Evolutionary conservation across 2,888 invertebrate species (phyloP), one percentile per base, ranked within the genome.

Genomic region (Heliconius hortense): DNA sequence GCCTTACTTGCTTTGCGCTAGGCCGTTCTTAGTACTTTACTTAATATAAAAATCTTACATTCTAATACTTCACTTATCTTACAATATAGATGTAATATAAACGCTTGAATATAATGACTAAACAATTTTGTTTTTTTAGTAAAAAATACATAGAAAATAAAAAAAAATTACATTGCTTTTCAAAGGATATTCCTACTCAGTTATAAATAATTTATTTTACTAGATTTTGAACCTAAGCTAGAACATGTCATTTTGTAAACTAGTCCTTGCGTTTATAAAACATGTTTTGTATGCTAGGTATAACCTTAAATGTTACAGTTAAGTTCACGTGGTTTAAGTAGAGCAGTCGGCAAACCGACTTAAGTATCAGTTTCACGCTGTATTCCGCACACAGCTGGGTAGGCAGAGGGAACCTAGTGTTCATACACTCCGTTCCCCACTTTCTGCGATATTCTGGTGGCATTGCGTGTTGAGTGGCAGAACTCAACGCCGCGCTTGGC

Each of bases 1-100:
- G 89, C 86, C 84, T 89, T 91, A 90, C 90, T 88, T 78, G 78
- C 76, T 71, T 70, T 11, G 11, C 11, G 71, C 59, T 59, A 26
- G 71, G 31, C 18, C 59, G 24, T 62, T 18, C 18, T 69, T 28
- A 56, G 28, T 53, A 53, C 53, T 53, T 53, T 31, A 56, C 15
- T 53, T 48, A 39, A 13, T n/a, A 69, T 31, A 31, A 56, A 56
- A 69, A 31, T 28, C 0, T 53, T 53, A 53, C n/a, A 53, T 68
- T 68, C 11, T 35, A 35, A 39, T 64, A 35, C 35, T 35, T 4
- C 21, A 18, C 0, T 48, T 48, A 48, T 48, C 18, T 48, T 2
- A 48, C 0, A 48, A 53, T n/a, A 53, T 8, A 7, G 5, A 21
- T 53, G 53, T 0, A 53, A 53, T 0, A 53, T 53, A 53, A 53